Evolutionary conservation across 2,797 vertebrate genomes (phyloP).

Genomic region (Apogon talboti): DNA sequence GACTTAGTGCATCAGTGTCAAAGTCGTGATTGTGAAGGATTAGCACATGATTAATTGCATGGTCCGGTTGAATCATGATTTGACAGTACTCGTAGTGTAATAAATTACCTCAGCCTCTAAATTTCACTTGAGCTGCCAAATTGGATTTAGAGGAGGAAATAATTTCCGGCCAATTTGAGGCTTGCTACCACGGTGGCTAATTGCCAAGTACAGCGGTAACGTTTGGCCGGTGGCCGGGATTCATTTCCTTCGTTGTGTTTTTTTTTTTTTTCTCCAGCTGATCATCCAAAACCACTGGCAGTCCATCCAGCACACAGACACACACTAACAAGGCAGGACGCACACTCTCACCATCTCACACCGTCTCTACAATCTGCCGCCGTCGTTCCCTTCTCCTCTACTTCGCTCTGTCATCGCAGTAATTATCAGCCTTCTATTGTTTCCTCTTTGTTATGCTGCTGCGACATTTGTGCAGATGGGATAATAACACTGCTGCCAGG

Average conservation of each 20-base stretch:
- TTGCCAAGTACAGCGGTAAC: constrained; percentile 19
- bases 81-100: neutral
- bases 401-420: constrained; percentile 9
- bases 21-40: neutral
- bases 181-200: constrained; percentile 19
- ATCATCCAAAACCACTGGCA: constrained; percentile 32
- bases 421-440: constrained; percentile 30
- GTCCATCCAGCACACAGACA: constrained; percentile 22
- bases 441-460: constrained; percentile 16
- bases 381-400: neutral
- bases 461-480: constrained; percentile 10
- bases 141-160: constrained; percentile 36
- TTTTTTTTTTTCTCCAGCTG: constrained; percentile 22
- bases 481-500: constrained; percentile 19
- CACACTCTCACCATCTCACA: constrained; percentile 23
- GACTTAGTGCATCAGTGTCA: too few species aligned
- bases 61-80: neutral
- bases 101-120: constrained; percentile 19
- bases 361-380: constrained; percentile 2
- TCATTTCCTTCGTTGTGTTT: constrained; percentile 24
- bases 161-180: constrained; percentile 28
- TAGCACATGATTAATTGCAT: neutral
- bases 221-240: constrained; percentile 18
- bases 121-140: constrained; percentile 34
- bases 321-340: constrained; percentile 21